Base-by-base conservation (phyloP, 2,797 vertebrate genomes). In the Poeciliopsis paucimaculata region DNA sequence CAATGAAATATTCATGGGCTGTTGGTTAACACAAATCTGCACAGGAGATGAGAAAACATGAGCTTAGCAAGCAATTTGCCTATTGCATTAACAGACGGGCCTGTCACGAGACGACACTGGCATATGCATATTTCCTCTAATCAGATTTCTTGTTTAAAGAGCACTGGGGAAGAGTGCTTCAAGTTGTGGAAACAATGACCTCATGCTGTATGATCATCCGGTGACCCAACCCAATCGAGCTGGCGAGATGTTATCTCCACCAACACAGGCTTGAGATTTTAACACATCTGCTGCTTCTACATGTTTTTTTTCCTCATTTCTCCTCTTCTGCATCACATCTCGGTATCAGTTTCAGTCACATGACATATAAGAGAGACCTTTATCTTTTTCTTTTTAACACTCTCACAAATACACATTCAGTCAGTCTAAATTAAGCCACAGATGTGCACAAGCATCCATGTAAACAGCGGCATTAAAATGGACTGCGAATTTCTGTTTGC, bases 161-260 rank as follows among this genome's bases (percentile, higher is more conserved):
- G 88, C 80, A 87, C 88, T 20, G 53, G 91, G 57, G 91, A 90
- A 90, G 89, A 93, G 89, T 82, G 93, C 77, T 90, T 93, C 86
- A 91, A 92, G 89, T 93, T 92, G 90, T 91, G 91, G 91, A 94
- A 95, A 94, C 91, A 90, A 91, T 94, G 89, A 94, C 92, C 91
- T 94, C 92, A 94, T 86, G 43, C 82, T 79, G 80, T 82, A 85
- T 47, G 80, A 77, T 92, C 84, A 82, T 89, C 68, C 57, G 78
- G 84, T 77, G 85, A 89, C 88, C 84, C 85, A 87, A 49, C 84
- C 89, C 87, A 91, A 91, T 92, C 86, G 89, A 43, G 85, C 73
- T 7, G 34, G 73, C 62, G 46, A 90, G 87, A 87, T 90, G 60
- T 76, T 78, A 90, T 91, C 84, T 89, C 73, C 51, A 51, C 31